Base-by-base conservation (phyloP, 2,888 invertebrate genomes). In the Lasioglossum lativentre region DNA sequence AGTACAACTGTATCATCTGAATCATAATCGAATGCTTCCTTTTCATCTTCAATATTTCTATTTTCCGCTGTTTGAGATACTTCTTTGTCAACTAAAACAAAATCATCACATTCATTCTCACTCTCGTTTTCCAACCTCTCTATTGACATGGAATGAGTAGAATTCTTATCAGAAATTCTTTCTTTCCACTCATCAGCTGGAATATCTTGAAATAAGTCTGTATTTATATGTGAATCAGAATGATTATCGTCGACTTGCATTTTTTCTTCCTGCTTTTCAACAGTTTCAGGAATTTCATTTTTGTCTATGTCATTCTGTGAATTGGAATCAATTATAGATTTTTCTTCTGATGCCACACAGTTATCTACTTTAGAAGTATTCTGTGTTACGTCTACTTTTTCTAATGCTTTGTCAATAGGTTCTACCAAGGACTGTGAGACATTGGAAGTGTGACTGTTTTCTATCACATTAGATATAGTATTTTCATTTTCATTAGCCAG, bases 141-240 rank as follows among this genome's bases (percentile, higher is more conserved):
- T 2, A 83, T 82, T 40, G 86, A 80, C 38, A 80, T 59, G 4
- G 85, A 88, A 30, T 86, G 74, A 10, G 85, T 63, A 5, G 88
- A 87, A 80, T 38, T 76, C 16, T 30, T 78, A 42, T 87, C 87
- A 12, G 23, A 30, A 30, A 75, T 75, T 3, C 79, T 71, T 23
- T 82, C 79, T 8, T 85, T 80, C 91, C 92, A 93, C 72, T 94
- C 92, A 1, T 92, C 90, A 19, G 91, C 93, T 5, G 92, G 80
- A 74, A 93, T 91, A 68, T 94, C 92, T 86, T 92, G 89, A 78
- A 94, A 93, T 30, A 92, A 78, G 70, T 75, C 68, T 42, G 71
- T 23, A 34, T 16, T 88, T 4, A 83, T 68, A 80, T 86, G 84
- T 27, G 42, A 63, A 10, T 92, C 89, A 8, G 80, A 85, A 40